Evolutionary conservation across 2,113 vertebrate genomes (phyloP), one percentile per base, ranked within the genome.

Genomic region (Pristiophorus japonicus): DNA sequence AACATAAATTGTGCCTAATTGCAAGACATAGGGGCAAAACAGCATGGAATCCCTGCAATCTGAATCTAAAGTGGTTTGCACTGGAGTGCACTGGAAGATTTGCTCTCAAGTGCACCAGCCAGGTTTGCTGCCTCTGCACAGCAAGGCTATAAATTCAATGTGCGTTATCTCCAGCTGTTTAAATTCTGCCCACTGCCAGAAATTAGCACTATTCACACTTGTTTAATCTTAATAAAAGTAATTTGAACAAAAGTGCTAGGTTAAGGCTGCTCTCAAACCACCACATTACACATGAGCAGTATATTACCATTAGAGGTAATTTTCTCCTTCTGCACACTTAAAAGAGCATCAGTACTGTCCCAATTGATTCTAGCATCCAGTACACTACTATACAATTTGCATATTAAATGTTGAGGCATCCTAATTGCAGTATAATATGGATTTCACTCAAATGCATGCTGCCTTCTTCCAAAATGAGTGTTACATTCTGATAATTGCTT

Each of bases 221-320:
- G 97, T 98, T 98, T 98, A 98, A 97, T 97, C 97, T 98, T 98
- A 98, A 98, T 98, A 98, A 99, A 99, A 98, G 98, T 98, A 96
- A 98, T 98, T 98, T 98, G 97, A 98, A 97, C 97, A 97, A 97
- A 97, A 97, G 96, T 96, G 96, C 96, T 96, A 96, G 95, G 97
- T 98, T 97, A 97, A 97, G 97, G 97, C 97, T 97, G 97, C 97
- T 96, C 96, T 97, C 97, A 98, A 98, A 98, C 98, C 97, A 97
- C 97, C 96, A 97, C 27, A 95, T 98, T 97, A 97, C 96, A 98
- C 97, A 97, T 97, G 97, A 97, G 96, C 97, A 97, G 96, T 96
- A n/a, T n/a, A n/a, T n/a, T n/a, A 97, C 95, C 96, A 96, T 96
- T 96, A 96, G 97, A 96, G 96, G 96, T 95, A 47, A 95, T 95